Conservation (phyloP, 2,113 vertebrate species). For the Scartelaos histophorus region DNA sequence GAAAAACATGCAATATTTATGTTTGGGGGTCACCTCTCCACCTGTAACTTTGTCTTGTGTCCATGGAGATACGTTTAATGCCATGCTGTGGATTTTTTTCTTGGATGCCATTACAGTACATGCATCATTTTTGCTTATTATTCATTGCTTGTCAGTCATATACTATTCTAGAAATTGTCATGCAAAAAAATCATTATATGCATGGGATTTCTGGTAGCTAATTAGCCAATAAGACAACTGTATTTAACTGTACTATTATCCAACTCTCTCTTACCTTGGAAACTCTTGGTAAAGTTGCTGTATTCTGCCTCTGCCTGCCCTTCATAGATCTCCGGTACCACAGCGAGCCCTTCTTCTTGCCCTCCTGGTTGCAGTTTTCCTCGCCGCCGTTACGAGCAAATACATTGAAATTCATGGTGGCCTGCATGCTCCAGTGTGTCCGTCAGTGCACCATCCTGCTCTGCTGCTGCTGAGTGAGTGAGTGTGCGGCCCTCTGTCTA, state of each 20-base stretch:
- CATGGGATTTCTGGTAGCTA: too few relatives aligned
- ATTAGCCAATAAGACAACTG: neutral
- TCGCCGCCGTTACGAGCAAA: conserved; percentile 66
- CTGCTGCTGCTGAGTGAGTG: conserved; percentile 49
- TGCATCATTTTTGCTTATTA: neutral
- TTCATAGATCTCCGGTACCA: conserved; percentile 63
- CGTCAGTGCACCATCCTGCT: conserved; percentile 46
- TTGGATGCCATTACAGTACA: neutral
- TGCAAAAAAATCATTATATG: neutral
- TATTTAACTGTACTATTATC: neutral
- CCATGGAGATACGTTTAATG: neutral
- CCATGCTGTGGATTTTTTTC: neutral
- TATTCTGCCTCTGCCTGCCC: conserved; percentile 65
- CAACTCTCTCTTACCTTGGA: conserved; percentile 78
- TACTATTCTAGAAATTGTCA: neutral
- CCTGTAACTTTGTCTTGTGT: neutral
- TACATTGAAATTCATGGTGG: conserved; percentile 79
- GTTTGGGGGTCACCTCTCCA: neutral
- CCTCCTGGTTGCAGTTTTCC: conserved; percentile 58
- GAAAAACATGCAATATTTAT: too few relatives aligned
- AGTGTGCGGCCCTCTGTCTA: conserved; percentile 47
- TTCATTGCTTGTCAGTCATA: neutral
- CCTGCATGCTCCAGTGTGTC: conserved; percentile 51
- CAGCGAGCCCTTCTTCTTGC: conserved; percentile 53
- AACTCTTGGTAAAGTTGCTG: conserved; percentile 75